A percentile compares a stretch with the other conserved stretches of the same genome.
phyloP scores from a whole-genome alignment of 2,113 vertebrate genomes.

The Morone saxatilis region DNA sequence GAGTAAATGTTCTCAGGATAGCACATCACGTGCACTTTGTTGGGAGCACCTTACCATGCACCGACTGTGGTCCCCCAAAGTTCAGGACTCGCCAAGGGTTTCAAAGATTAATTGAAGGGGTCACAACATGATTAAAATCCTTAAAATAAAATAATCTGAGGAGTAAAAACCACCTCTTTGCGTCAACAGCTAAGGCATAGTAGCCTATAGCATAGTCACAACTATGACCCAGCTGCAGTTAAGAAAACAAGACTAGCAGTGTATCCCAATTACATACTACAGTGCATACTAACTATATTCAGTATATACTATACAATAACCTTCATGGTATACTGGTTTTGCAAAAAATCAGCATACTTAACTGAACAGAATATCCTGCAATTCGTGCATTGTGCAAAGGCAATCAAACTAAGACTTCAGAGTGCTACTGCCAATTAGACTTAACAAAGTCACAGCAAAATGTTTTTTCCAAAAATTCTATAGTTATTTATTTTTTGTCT shows the following conservation, averaged over 20 bases:
- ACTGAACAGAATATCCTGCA: neutral
- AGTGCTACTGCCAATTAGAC: neutral
- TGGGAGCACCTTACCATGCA: neutral
- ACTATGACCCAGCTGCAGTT: neutral
- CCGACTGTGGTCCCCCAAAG: neutral
- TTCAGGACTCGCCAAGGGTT: neutral
- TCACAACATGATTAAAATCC: neutral
- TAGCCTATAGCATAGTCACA: too few species aligned
- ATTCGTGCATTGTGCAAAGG: neutral
- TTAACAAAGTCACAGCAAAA: neutral
- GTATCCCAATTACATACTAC: neutral
- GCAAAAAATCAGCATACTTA: neutral
- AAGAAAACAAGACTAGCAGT: neutral
- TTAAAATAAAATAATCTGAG: neutral
- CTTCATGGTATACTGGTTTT: neutral
- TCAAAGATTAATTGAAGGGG: neutral
- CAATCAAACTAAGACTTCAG: neutral
- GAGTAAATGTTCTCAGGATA: neutral
- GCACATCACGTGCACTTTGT: neutral
- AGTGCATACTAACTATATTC: neutral
- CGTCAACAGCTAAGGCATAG: neutral
- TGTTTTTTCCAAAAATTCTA: neutral
- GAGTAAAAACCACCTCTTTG: neutral
- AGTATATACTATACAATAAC: neutral
- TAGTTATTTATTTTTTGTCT: neutral